These are phyloP conservation scores for Magallana ariakensis DNA, from an alignment of 1,140 invertebrate species.

Conservation along the genomic window DNA sequence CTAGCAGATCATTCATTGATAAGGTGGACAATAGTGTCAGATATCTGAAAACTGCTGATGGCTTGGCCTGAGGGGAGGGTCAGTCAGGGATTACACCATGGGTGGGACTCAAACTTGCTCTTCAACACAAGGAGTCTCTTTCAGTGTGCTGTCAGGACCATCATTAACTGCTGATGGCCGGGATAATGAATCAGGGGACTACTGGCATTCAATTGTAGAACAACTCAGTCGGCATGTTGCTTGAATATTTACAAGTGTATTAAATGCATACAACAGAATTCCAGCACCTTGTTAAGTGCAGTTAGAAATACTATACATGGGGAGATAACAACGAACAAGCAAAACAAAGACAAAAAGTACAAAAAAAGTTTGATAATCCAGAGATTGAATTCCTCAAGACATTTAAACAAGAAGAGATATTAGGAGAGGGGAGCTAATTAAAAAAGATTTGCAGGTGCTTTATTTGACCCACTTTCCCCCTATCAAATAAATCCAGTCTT, in stretches of 20 bases:
- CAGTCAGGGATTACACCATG: slow-evolving; percentile 16
- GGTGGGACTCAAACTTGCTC: slow-evolving; percentile 19
- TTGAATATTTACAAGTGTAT: too few relatives aligned
- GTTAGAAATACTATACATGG: too few relatives aligned
- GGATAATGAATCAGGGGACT: neutral
- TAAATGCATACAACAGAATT: too few relatives aligned
- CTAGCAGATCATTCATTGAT: neutral
- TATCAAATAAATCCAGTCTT: slow-evolving; percentile 21
- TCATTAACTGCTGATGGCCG: neutral
- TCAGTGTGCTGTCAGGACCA: slow-evolving; percentile 7
- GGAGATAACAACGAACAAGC: too few relatives aligned
- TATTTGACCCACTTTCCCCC: slow-evolving; percentile 12
- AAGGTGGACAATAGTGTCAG: slow-evolving; percentile 3
- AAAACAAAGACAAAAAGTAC: too few relatives aligned
- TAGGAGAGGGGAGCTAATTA: neutral
- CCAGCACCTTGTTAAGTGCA: too few relatives aligned
- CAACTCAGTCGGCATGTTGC: too few relatives aligned
- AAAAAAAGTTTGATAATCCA: neutral
- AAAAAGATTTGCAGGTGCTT: slow-evolving; percentile 34
- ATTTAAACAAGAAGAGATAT: slow-evolving; percentile 15
- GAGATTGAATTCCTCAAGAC: neutral
- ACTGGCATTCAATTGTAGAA: neutral
- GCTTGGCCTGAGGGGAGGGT: neutral
- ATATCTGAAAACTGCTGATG: neutral
- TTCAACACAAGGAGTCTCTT: slow-evolving; percentile 3